Conservation (phyloP, 1,140 invertebrate species). For the Planococcus citri region DNA sequence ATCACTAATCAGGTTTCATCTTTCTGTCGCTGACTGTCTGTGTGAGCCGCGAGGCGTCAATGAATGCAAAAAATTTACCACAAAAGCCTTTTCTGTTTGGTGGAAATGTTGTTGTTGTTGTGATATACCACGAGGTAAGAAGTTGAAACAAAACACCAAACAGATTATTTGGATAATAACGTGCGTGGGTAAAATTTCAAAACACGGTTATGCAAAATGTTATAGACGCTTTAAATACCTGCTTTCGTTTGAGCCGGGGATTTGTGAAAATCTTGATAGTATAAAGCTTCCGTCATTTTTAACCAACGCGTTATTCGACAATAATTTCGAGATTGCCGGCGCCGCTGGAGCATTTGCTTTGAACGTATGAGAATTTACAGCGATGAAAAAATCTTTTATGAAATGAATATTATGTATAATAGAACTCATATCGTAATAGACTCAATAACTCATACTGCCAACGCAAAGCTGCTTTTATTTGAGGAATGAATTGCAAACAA, state of each 20-base stretch:
- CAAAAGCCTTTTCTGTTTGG: background rate
- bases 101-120: background rate
- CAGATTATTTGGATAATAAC: background rate
- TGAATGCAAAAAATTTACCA: background rate
- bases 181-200: background rate
- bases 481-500: no score
- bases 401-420: no score
- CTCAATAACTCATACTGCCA: no score
- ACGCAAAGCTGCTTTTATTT: no score
- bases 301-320: background rate
- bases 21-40: background rate
- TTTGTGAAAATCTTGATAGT: background rate
- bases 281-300: background rate
- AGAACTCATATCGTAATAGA: no score
- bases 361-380: background rate
- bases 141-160: conserved; percentile 1
- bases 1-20: background rate
- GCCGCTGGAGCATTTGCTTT: background rate
- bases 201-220: background rate
- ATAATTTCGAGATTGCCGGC: background rate
- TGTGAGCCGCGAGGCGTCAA: no score
- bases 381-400: background rate
- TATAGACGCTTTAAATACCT: background rate
- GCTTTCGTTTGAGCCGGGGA: background rate
- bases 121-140: background rate